Base-by-base conservation (phyloP, 2,113 vertebrate species). In the Leptobrachium ailaonicum region DNA sequence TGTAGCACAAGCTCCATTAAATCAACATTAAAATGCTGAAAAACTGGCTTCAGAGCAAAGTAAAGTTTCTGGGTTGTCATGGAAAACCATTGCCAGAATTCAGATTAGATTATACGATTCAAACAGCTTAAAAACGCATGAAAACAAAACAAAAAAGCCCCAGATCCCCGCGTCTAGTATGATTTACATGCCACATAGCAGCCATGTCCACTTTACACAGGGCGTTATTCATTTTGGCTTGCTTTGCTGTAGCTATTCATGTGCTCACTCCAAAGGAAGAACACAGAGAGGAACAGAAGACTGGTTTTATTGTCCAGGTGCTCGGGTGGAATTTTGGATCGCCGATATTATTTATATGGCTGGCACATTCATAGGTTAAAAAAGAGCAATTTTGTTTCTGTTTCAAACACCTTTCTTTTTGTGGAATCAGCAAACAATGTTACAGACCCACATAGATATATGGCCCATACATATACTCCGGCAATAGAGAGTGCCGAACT, bases 181-280 rank as follows among this genome's bases (percentile, higher is more conserved):
- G 62, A 64, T 64, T 64, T 64, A 64, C 40, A 64, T 64, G n/a
- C 14, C 62, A 64, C 40, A 20, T 64, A 9, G 62, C 62, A 13
- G 62, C n/a, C 62, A 40, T 64, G 32, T 32, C 62, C 2, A 64
- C n/a, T 64, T 64, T 64, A 64, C 62, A 32, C n/a, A 64, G 62
- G 9, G 62, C 62, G 40, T 64, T 20, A 64, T 64, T 64, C 62
- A 64, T 64, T 20, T 40, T 20, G 62, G 62, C 62, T 64, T 20
- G 62, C 62, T 32, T 64, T 32, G 62, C 62, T 64, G 6, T 13
- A 64, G 2, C 13, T 20, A 32, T 64, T 64, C n/a, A 64, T 64
- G 62, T 64, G 9, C 20, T 64, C 14, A 64, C 62, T 64, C n/a
- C 62, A 64, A 40, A 64, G 62, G 6, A 64, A 64, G 62, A 64